A percentile compares a stretch with the other conserved stretches of the same genome.
phyloP scores from a whole-genome alignment of 1,140 invertebrate species.

The Mactra quadrangularis region DNA sequence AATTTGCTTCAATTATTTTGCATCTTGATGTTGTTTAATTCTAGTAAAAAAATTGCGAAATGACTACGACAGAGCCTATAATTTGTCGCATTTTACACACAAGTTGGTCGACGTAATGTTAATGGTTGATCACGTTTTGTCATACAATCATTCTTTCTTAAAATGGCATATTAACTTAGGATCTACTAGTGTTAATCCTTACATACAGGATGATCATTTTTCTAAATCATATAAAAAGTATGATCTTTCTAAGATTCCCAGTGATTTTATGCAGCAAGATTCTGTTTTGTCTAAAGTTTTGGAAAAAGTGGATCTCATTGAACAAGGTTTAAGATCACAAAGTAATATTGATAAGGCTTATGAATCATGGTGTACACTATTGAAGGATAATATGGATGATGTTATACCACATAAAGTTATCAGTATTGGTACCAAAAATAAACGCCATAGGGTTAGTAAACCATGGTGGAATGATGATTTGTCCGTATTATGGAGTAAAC shows the following conservation, averaged over 20 bases:
- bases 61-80: too few relatives aligned
- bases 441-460: too few relatives aligned
- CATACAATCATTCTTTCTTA: constrained; percentile 40
- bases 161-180: not conserved
- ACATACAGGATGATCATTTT: not conserved
- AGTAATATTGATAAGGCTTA: too few relatives aligned
- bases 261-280: not conserved
- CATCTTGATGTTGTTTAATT: too few relatives aligned
- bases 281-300: not conserved
- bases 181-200: not conserved
- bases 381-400: constrained; percentile 29
- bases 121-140: too few relatives aligned
- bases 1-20: too few relatives aligned
- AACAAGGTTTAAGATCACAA: not conserved
- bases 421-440: too few relatives aligned
- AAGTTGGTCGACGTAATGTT: too few relatives aligned
- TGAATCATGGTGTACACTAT: constrained; percentile 27
- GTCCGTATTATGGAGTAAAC: too few relatives aligned
- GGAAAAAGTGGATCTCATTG: not conserved
- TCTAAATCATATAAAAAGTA: not conserved
- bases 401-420: not conserved
- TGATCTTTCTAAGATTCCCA: constrained; percentile 1
- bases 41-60: too few relatives aligned
- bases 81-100: too few relatives aligned
- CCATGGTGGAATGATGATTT: too few relatives aligned